Base-by-base conservation (phyloP, 2,888 invertebrate genomes). In the Onthophagus sagittarius region DNA sequence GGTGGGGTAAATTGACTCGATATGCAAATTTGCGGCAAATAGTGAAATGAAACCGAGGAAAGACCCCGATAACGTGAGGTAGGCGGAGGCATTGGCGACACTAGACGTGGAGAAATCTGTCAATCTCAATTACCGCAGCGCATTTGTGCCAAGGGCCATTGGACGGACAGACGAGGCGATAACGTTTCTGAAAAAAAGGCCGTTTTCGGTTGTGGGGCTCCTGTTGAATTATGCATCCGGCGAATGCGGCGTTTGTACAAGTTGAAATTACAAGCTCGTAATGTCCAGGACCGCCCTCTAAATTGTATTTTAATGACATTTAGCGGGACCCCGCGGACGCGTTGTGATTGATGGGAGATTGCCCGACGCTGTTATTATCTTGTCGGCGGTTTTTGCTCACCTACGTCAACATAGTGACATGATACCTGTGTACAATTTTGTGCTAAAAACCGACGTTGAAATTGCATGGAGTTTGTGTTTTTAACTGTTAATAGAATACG, bases 361-460 rank as follows among this genome's bases (percentile, higher is more conserved):
- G 70, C 63, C 72, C 71, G 71, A 72, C 15, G 75, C 64, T 74
- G 79, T 77, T 78, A 81, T 80, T 80, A 81, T 80, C 80, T 79
- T 79, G 79, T 79, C 80, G 75, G 69, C 65, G 71, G 71, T 73
- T 72, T 70, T 78, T 67, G 31, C 67, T 9, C 67, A 23, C 31
- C 67, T 7, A 32, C 67, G 67, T 15, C 64, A 31, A 67, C 31
- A 11, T 53, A 9, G 39, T 53, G 39, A 9, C 39, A 53, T 11
- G 39, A 53, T 53, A 53, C 39, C 39, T 53, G 39, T 53, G 39
- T 53, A 23, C 23, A 7, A 53, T 53, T 53, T 7, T 53, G 11
- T 11, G 11, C 39, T 53, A 9, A 9, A 53, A 53, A 53, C 39
- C 6, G 39, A 11, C 39, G 11, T 53, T 53, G 7, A 53, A 53